Evolutionary conservation across 2,888 invertebrate species (phyloP).

Genomic region (Dasypolia templi): DNA sequence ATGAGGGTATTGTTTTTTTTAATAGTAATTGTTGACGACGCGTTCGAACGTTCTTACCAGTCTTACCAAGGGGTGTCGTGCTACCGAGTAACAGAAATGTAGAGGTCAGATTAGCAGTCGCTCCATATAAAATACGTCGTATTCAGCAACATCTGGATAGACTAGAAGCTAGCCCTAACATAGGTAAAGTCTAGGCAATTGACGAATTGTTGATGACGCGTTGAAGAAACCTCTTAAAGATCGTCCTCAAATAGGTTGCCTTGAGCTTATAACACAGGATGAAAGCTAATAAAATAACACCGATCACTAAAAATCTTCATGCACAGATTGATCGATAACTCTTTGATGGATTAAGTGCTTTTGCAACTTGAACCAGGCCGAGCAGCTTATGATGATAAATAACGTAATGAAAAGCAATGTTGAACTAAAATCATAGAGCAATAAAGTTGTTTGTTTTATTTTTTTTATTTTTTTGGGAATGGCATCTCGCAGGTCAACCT

Average conservation of each 20-base stretch:
- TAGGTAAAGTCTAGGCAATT: not conserved
- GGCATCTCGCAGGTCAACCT: too few relatives aligned
- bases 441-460: slow-evolving; percentile 17
- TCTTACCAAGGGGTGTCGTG: not conserved
- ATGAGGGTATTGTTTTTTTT: not conserved
- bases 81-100: not conserved
- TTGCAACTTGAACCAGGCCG: slow-evolving; percentile 10
- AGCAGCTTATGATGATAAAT: slow-evolving; percentile 29
- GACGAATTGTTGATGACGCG: not conserved
- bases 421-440: not conserved
- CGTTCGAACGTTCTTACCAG: not conserved
- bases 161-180: not conserved
- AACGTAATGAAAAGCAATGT: slow-evolving; percentile 10
- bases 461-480: too few relatives aligned
- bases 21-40: not conserved
- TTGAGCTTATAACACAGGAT: not conserved
- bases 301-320: not conserved
- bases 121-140: not conserved
- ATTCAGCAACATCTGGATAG: not conserved
- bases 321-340: slow-evolving; percentile 36
- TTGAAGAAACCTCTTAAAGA: not conserved
- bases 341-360: slow-evolving; percentile 41
- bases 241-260: not conserved
- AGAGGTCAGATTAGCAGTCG: not conserved
- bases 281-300: not conserved